phyloP scores from a whole-genome alignment of 2,797 vertebrate species.

The Peromyscus attwateri region DNA sequence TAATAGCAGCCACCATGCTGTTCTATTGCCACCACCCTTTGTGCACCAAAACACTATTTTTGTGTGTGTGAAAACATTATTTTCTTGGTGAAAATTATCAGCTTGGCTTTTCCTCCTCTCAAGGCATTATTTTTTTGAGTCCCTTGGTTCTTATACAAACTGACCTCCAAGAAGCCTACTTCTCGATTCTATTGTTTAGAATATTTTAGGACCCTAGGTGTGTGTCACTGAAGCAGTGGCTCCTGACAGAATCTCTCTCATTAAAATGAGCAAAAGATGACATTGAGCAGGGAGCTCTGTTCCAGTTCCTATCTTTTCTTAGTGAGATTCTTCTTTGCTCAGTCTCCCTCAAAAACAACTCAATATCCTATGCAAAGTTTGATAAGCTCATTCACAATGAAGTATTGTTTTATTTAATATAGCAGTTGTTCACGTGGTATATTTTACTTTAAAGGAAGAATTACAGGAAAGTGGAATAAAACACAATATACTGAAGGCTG shows the following conservation, averaged over 20 bases:
- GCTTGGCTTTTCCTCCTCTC: neutral
- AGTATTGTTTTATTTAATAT: neutral
- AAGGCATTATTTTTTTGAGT: neutral
- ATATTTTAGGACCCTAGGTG: neutral
- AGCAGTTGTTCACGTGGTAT: neutral
- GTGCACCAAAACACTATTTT: neutral
- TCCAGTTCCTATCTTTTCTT: neutral
- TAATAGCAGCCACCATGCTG: neutral
- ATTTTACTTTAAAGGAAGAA: neutral
- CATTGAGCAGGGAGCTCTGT: neutral
- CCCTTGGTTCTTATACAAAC: neutral
- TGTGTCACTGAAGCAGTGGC: neutral
- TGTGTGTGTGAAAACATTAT: neutral
- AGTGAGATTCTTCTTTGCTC: neutral
- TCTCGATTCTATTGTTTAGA: neutral
- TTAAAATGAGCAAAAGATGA: neutral
- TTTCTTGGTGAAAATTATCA: neutral
- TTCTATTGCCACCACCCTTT: neutral
- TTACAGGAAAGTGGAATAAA: conserved; percentile 27
- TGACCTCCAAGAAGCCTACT: neutral
- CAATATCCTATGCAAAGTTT: neutral
- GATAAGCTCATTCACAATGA: neutral
- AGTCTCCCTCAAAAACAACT: neutral
- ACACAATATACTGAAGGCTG: neutral
- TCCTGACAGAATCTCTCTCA: neutral